Base-by-base conservation (phyloP, 2,888 invertebrate species). In the Galeopsomyia nigrocyanea region DNA sequence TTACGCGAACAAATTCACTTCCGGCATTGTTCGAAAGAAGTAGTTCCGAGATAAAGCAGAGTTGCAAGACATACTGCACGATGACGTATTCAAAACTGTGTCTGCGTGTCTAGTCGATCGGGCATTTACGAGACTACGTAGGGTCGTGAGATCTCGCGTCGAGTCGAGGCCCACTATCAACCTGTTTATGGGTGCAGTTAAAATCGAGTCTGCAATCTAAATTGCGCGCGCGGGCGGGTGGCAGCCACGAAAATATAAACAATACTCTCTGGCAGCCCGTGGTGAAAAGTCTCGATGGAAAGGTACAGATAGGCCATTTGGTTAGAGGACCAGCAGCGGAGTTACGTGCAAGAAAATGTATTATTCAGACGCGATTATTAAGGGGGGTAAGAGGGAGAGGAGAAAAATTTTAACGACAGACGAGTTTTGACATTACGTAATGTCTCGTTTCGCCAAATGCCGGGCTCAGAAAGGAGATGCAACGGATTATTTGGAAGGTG, bases 151-250 rank as follows among this genome's bases (percentile, higher is more conserved):
- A 73, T 58, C 57, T 49, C 55, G 19, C 46, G n/a, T 39, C 7
- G 31, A 64, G 55, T 53, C 65, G n/a, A 2, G 17, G 50, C 53
- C 62, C 51, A 26, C 49, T 73, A 68, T 64, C 55, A 65, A 68
- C 64, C 61, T 68, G 58, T 73, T 73, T 73, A 73, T 73, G 61
- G 65, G 60, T 56, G 64, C 68, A 64, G 73, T 65, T 68, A 68
- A 73, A 68, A 60, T 68, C 56, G 68, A 50, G 68, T 68, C 68
- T 56, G 68, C 68, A 68, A 73, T 73, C 68, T 60, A 50, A 73
- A 60, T 65, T 64, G 60, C 50, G 7, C 57, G 58, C 10, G 22
- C 10, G 39, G 5, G 51, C 55, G 22, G 31, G 69, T 39, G 50
- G 26, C n/a, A 13, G 62, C 53, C 51, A 21, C 21, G 62, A 57